Percentiles rank a stretch among this genome's conserved stretches.
These are phyloP conservation scores for Drosophila arizonae DNA, from an alignment of 1,140 invertebrate genomes.

Conservation along the genomic window DNA sequence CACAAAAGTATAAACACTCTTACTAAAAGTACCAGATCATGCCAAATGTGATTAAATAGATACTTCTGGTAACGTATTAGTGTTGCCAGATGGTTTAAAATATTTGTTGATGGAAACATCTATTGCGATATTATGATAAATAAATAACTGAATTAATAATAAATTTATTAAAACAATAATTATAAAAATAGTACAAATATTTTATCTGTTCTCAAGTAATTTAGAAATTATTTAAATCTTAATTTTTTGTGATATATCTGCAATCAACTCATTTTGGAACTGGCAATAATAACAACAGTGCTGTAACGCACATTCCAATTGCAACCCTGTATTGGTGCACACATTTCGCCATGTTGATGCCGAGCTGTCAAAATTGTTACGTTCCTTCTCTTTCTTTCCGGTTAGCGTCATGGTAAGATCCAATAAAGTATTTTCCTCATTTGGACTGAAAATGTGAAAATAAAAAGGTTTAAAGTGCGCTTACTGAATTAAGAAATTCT, in stretches of 20 bases:
- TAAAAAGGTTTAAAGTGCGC: constrained; percentile 41
- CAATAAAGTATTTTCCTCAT: constrained; percentile 46
- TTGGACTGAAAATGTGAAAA: constrained; percentile 69
- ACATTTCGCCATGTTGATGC: constrained; percentile 61
- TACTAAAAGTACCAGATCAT: constrained; percentile 2
- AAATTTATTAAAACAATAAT: neutral
- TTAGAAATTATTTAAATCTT: no score
- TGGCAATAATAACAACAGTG: neutral
- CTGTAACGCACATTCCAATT: constrained; percentile 21
- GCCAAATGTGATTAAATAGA: no score
- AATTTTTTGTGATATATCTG: neutral
- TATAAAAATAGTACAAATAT: neutral
- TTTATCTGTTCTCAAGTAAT: neutral
- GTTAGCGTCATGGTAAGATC: constrained; percentile 79
- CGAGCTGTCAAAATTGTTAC: constrained; percentile 63
- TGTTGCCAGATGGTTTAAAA: neutral
- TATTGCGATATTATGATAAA: neutral
- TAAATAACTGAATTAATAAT: no score
- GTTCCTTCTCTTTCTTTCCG: constrained; percentile 80
- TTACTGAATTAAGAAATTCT: constrained; percentile 52
- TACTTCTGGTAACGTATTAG: neutral
- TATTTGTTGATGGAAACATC: neutral
- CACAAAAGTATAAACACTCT: neutral
- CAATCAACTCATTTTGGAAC: neutral
- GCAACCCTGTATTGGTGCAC: constrained; percentile 49